Conservation (phyloP, 2,888 invertebrate genomes). For the Autographa pulchrina region DNA sequence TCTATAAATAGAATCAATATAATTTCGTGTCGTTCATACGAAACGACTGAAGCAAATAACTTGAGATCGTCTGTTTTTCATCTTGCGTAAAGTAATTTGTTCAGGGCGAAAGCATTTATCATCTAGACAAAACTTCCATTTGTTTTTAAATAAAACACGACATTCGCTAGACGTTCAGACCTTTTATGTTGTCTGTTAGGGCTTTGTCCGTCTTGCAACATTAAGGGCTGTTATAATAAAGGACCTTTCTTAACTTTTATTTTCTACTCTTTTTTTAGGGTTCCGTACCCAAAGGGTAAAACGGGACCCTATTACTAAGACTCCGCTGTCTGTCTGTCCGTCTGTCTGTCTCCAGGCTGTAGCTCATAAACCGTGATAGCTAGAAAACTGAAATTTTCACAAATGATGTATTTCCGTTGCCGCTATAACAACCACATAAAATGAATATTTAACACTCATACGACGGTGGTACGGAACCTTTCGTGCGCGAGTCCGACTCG, state of each 20-base stretch:
- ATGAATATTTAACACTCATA: too few relatives aligned
- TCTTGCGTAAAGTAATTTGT: slow-evolving; percentile 5
- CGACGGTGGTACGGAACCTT: too few relatives aligned
- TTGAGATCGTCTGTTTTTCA: slow-evolving; percentile 12
- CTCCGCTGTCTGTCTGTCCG: too few relatives aligned
- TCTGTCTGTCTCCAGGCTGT: too few relatives aligned
- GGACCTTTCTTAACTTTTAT: neutral
- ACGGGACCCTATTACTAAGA: too few relatives aligned
- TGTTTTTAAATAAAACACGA: slow-evolving; percentile 13
- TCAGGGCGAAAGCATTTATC: slow-evolving; percentile 13
- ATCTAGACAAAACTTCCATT: slow-evolving; percentile 12
- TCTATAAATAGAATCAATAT: slow-evolving; percentile 13
- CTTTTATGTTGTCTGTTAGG: slow-evolving; percentile 14
- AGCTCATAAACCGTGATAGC: too few relatives aligned
- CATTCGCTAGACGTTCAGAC: slow-evolving; percentile 7
- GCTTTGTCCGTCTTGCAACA: slow-evolving; percentile 11
- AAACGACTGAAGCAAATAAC: slow-evolving; percentile 8
- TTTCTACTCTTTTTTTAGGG: slow-evolving; percentile 16
- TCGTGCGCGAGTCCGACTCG: too few relatives aligned
- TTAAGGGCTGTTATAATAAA: slow-evolving; percentile 16
- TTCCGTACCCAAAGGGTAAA: too few relatives aligned
- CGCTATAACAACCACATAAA: too few relatives aligned
- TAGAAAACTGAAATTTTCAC: too few relatives aligned
- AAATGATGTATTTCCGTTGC: too few relatives aligned
- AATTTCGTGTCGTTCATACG: slow-evolving; percentile 4